A percentile compares a stretch with the other conserved stretches of the same genome.
Evolutionary conservation across 1,140 invertebrate genomes (phyloP).

Genomic region (Brachionus plicatilis): DNA sequence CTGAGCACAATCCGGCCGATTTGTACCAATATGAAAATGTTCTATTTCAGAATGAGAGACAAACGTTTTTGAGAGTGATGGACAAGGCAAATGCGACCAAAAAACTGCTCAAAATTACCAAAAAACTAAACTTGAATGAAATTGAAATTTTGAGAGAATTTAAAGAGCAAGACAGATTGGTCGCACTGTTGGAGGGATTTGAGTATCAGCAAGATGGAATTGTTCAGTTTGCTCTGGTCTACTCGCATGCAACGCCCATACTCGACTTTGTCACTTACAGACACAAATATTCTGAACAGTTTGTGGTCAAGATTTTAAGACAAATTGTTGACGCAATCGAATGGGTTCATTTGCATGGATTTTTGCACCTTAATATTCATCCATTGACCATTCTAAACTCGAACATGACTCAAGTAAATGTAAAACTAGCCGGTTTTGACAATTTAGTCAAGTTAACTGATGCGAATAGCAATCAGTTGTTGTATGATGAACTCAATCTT

Average conservation of each 20-base stretch:
- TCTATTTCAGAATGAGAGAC: neutral
- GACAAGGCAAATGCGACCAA: conserved; percentile 8
- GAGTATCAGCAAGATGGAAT: neutral
- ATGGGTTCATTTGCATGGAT: conserved; percentile 84
- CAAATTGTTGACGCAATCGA: conserved; percentile 76
- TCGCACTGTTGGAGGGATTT: neutral
- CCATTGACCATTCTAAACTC: conserved; percentile 94
- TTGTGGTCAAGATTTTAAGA: conserved; percentile 5
- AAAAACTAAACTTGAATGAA: neutral
- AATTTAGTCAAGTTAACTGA: neutral
- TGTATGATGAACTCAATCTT: conserved; percentile 23
- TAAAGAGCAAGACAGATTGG: neutral
- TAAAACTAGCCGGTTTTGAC: conserved; percentile 84
- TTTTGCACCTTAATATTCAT: conserved; percentile 85
- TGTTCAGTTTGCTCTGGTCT: neutral
- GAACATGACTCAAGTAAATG: conserved; percentile 68
- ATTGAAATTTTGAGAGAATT: conserved; percentile 5
- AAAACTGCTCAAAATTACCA: neutral
- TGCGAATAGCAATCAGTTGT: neutral
- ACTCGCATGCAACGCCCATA: neutral
- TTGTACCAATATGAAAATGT: neutral
- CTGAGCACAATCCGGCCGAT: neutral
- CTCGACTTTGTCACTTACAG: conserved; percentile 41
- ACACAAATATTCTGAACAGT: conserved; percentile 38
- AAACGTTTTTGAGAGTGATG: neutral